Evolutionary conservation across 2,797 vertebrate species (phyloP).

Genomic region (Syngnathus rostellatus): DNA sequence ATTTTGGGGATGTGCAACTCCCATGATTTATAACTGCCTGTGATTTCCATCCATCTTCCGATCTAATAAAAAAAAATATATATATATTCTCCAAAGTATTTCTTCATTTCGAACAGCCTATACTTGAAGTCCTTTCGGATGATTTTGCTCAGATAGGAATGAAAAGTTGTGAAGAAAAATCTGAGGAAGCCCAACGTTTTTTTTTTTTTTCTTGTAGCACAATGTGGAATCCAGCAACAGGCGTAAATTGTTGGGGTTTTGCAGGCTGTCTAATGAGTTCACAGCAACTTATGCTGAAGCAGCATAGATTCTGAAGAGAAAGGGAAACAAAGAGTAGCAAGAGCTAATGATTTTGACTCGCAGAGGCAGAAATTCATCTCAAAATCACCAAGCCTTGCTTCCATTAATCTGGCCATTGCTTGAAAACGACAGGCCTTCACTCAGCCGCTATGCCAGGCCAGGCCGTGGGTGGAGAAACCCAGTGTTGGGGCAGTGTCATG

Average conservation of each 20-base stretch:
- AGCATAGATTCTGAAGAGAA: background rate
- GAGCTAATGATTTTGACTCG: background rate
- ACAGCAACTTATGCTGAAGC: background rate
- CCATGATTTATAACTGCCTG: background rate
- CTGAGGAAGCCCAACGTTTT: background rate
- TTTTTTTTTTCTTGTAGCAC: background rate
- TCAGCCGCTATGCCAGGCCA: background rate
- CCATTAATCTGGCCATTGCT: background rate
- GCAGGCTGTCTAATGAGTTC: conserved; percentile 15
- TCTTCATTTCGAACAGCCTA: no score
- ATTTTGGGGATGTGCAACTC: background rate
- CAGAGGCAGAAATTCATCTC: background rate
- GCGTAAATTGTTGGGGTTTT: conserved; percentile 19
- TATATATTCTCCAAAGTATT: no score
- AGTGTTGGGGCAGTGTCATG: background rate
- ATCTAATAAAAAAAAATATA: no score
- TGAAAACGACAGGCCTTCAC: background rate
- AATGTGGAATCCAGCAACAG: conserved; percentile 7
- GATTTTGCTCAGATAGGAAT: no score
- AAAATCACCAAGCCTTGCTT: background rate
- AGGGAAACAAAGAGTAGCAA: background rate
- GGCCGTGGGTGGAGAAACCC: background rate
- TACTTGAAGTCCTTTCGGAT: no score
- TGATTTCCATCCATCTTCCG: background rate
- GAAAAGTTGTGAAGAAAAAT: background rate